Conservation (phyloP, 2,888 invertebrate species). For the Lycaena phlaeas region DNA sequence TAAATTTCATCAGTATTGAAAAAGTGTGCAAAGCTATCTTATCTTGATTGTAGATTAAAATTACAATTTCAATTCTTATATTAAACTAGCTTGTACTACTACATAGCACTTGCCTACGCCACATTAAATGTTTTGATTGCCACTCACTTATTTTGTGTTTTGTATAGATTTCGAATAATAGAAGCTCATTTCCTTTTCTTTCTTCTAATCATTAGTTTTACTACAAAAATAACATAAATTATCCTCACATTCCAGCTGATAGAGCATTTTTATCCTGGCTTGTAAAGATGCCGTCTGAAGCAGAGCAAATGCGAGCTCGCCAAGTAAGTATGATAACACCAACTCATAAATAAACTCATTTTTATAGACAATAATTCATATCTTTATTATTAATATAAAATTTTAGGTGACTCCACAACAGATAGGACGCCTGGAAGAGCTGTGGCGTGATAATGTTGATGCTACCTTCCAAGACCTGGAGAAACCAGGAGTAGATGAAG, state of each 20-base stretch:
- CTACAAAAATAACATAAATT: too few relatives aligned
- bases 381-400: background rate
- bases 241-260: slow-evolving; percentile 83
- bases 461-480: slow-evolving; percentile 98
- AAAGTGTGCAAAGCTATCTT: too few relatives aligned
- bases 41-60: too few relatives aligned
- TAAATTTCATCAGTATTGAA: too few relatives aligned
- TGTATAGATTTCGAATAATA: background rate
- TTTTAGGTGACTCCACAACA: slow-evolving; percentile 92
- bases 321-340: slow-evolving; percentile 71
- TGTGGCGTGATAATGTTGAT: slow-evolving; percentile 99
- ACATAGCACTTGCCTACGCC: too few relatives aligned
- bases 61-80: too few relatives aligned
- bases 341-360: background rate
- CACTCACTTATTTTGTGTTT: too few relatives aligned
- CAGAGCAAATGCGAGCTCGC: slow-evolving; percentile 94
- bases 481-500: slow-evolving; percentile 98
- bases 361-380: too few relatives aligned
- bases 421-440: slow-evolving; percentile 97
- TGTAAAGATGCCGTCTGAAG: slow-evolving; percentile 97
- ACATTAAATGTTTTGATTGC: too few relatives aligned
- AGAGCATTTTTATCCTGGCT: slow-evolving; percentile 97
- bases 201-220: too few relatives aligned
- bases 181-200: slow-evolving; percentile 1
- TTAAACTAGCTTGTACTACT: too few relatives aligned